phyloP scores from a whole-genome alignment of 2,888 invertebrate genomes.

The Ophion ellenae region DNA sequence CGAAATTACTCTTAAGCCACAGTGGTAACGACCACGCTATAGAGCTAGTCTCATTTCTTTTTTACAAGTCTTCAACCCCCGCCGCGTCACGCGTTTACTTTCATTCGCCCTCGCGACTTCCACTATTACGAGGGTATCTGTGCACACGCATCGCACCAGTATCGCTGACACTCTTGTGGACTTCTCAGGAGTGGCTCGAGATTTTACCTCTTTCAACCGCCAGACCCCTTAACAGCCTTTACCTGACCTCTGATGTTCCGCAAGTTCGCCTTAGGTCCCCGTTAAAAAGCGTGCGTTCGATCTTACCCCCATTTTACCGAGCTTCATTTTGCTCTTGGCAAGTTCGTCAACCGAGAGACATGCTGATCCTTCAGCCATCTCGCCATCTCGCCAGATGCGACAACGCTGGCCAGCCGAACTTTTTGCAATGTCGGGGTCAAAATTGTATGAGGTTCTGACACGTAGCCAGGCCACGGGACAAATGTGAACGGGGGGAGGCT shows the following conservation, averaged over 20 bases:
- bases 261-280: too few species aligned
- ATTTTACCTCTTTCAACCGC: constrained; percentile 10
- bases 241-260: too few species aligned
- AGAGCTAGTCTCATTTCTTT: constrained; percentile 37
- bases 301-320: too few species aligned
- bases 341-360: too few species aligned
- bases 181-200: constrained; percentile 63
- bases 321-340: too few species aligned
- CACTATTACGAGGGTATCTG: constrained; percentile 58
- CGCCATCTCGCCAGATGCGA: too few species aligned
- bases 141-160: constrained; percentile 45
- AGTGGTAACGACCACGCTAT: constrained; percentile 55
- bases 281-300: too few species aligned
- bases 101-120: constrained; percentile 52
- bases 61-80: constrained; percentile 37
- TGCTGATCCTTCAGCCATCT: too few species aligned
- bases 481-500: background rate
- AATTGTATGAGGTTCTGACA: background rate
- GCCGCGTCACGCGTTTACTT: constrained; percentile 60
- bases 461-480: background rate
- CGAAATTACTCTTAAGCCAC: constrained; percentile 66
- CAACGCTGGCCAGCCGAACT: background rate
- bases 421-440: background rate
- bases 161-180: constrained; percentile 65
- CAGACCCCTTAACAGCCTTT: too few species aligned